phyloP scores from a whole-genome alignment of 1,140 invertebrate genomes.

The Sweltsa coloradensis region DNA sequence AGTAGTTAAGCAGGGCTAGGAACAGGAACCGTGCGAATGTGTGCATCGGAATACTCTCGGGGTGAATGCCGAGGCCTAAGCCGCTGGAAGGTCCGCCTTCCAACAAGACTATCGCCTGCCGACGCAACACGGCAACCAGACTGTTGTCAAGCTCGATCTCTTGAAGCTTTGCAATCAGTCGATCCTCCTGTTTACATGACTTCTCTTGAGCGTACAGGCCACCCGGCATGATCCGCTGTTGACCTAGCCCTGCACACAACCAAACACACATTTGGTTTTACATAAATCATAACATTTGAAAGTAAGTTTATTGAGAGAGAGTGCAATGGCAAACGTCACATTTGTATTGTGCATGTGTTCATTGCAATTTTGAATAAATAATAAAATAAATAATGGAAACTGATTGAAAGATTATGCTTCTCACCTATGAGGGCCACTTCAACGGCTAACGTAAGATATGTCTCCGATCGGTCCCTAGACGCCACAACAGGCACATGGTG shows the following conservation, averaged over 20 bases:
- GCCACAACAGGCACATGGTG: constrained; percentile 61
- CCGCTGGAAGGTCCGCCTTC: constrained; percentile 64
- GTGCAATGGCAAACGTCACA: too few relatives aligned
- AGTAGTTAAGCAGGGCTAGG: constrained; percentile 53
- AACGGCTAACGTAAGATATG: constrained; percentile 62
- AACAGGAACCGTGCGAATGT: constrained; percentile 72
- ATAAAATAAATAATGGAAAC: too few relatives aligned
- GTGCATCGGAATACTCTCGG: constrained; percentile 68
- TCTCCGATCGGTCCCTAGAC: constrained; percentile 53
- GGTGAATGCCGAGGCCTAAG: constrained; percentile 58
- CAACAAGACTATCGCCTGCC: constrained; percentile 46
- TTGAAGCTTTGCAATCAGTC: constrained; percentile 58
- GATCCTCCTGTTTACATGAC: constrained; percentile 61
- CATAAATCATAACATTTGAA: too few relatives aligned
- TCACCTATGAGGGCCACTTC: constrained; percentile 53
- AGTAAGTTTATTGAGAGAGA: too few relatives aligned
- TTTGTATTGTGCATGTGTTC: too few relatives aligned
- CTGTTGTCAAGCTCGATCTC: constrained; percentile 62
- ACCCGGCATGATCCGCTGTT: constrained; percentile 63
- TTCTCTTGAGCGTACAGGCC: constrained; percentile 70
- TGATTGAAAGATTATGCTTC: too few relatives aligned
- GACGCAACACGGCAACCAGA: constrained; percentile 42
- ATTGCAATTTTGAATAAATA: too few relatives aligned
- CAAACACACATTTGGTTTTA: too few relatives aligned
- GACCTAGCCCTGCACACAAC: too few relatives aligned